Conservation (phyloP, 1,140 invertebrate species). For the Drosophila lacteicornis region DNA sequence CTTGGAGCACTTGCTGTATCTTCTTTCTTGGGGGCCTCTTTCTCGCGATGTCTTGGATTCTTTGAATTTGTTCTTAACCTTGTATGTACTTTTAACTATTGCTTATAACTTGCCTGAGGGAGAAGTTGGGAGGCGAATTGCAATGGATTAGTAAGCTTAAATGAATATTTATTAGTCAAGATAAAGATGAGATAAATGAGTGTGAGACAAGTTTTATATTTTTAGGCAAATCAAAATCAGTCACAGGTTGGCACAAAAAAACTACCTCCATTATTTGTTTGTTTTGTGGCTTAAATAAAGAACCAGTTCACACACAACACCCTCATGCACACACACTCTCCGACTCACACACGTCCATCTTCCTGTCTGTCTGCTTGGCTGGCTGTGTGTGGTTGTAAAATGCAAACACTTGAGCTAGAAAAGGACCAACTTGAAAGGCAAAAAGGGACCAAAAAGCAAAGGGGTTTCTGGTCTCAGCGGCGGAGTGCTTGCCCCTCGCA, state of each 20-base stretch:
- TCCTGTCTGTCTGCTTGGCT: slow-evolving; percentile 13
- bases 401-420: slow-evolving; percentile 78
- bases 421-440: slow-evolving; percentile 63
- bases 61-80: slow-evolving; percentile 7
- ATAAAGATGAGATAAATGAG: slow-evolving; percentile 16
- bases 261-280: slow-evolving; percentile 45
- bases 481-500: slow-evolving; percentile 38
- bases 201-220: slow-evolving; percentile 31
- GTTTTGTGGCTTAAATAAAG: slow-evolving; percentile 64
- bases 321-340: slow-evolving; percentile 27
- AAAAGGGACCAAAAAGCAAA: slow-evolving; percentile 22
- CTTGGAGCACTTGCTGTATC: slow-evolving; percentile 5
- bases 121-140: slow-evolving; percentile 72
- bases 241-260: slow-evolving; percentile 7
- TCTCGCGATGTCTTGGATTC: slow-evolving; percentile 6
- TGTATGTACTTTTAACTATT: slow-evolving; percentile 20
- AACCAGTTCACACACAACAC: slow-evolving; percentile 43
- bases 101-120: slow-evolving; percentile 67
- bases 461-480: slow-evolving; percentile 3
- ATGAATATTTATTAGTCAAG: slow-evolving; percentile 54
- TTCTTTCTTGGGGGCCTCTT: neutral
- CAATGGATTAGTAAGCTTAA: slow-evolving; percentile 69
- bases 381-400: slow-evolving; percentile 70
- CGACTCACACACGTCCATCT: neutral
- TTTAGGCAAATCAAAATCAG: slow-evolving; percentile 3